Evolutionary conservation across 2,888 invertebrate species (phyloP), one percentile per base, ranked within the genome.

Genomic region (Tipula unca): DNA sequence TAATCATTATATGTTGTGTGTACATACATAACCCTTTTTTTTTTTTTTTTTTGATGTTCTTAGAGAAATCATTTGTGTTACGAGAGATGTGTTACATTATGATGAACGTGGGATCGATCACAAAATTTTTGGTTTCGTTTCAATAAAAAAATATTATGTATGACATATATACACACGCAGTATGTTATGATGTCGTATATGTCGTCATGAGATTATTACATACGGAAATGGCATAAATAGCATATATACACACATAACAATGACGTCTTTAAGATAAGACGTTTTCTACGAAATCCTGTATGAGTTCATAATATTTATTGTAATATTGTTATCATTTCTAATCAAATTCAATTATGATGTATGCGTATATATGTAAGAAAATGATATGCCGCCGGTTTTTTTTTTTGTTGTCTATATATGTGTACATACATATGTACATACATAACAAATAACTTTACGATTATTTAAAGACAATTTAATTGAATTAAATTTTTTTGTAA

Each of bases 401-500:
- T n/a, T n/a, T n/a, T n/a, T n/a, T 17, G 48, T 54, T 54, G 48
- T 17, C 48, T 69, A 69, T 69, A 25, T 25, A 69, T 10, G 10
- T 39, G 8, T 39, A 39, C n/a, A n/a, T 39, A 39, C 8, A 17
- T 48, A 48, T 17, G 14, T 42, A n/a, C n/a, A n/a, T n/a, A n/a
- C n/a, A n/a, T n/a, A n/a, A n/a, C 6, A 32, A 32, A 32, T 32
- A 54, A 54, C 4, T 69, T 69, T 69, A 69, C 69, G 69, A 69
- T 69, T 69, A 69, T 69, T 69, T 69, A 69, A 69, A 69, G 69
- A 69, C 69, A 69, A 69, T 69, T 69, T 69, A 69, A 69, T 69
- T 69, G 69, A 69, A 69, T 69, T 69, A 69, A 69, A 69, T 69
- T 69, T 69, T 25, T 69, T 69, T 69, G 69, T 69, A 69, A 69